Evolutionary conservation across 2,113 vertebrate genomes (phyloP).

Genomic region (Coturnix japonica): DNA sequence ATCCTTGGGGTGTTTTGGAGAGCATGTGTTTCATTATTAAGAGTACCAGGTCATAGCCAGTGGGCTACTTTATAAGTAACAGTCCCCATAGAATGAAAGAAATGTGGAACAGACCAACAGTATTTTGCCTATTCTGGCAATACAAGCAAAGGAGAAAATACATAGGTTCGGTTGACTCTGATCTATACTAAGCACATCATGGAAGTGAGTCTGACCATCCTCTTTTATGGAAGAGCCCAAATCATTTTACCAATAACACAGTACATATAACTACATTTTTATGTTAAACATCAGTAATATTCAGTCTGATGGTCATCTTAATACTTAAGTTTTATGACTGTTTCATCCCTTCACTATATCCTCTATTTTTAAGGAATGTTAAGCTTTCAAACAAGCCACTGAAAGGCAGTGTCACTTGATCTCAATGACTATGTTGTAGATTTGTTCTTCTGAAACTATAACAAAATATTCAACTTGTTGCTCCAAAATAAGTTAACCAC

Average conservation of each 20-base stretch:
- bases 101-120: background rate
- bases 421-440: background rate
- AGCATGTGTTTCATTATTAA: background rate
- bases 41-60: background rate
- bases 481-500: background rate
- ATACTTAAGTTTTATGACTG: background rate
- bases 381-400: background rate
- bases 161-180: accelerated
- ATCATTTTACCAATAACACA: background rate
- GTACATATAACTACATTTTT: background rate
- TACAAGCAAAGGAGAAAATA: background rate
- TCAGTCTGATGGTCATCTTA: background rate
- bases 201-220: accelerated
- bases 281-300: background rate
- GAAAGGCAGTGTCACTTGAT: background rate
- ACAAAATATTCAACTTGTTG: background rate
- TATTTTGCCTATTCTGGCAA: background rate
- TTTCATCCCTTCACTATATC: background rate
- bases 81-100: background rate
- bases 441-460: background rate
- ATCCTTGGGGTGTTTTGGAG: background rate
- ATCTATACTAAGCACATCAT: background rate
- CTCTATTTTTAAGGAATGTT: background rate
- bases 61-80: background rate
- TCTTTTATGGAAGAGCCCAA: background rate